Conservation (phyloP, 2,113 vertebrate species). For the human region DNA sequence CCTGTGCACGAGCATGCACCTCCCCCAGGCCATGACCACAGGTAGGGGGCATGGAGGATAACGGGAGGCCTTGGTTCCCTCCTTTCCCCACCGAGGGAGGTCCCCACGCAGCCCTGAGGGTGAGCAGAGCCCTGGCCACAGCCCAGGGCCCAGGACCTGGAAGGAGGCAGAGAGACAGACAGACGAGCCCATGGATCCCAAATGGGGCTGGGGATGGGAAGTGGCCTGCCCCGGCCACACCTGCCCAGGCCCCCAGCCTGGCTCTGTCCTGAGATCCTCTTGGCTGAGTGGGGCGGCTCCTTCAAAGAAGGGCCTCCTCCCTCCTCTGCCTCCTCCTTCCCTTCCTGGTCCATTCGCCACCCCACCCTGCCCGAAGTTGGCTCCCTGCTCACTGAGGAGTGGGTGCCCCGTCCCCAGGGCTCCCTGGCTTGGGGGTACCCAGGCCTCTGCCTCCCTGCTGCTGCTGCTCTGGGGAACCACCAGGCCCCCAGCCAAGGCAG, state of each 20-base stretch:
- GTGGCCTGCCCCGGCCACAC: background rate
- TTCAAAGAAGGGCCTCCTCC: background rate
- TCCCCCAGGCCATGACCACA: constrained; percentile 5
- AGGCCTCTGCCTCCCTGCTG: background rate
- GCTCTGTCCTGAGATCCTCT: background rate
- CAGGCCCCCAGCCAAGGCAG: no score
- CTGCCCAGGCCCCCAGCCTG: background rate
- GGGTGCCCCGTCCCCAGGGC: no score
- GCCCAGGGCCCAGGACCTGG: background rate
- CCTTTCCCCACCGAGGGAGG: background rate
- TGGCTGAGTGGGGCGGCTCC: background rate
- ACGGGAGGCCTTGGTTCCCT: background rate
- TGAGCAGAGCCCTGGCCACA: background rate
- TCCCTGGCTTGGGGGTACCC: background rate
- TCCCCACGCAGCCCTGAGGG: background rate
- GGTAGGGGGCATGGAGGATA: background rate
- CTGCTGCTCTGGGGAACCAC: background rate
- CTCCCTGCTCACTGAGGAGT: background rate
- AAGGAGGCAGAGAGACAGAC: background rate
- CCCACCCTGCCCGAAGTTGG: background rate
- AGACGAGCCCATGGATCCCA: background rate
- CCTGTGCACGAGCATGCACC: background rate
- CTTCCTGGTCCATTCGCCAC: no score
- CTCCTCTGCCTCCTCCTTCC: background rate
- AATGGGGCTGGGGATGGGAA: background rate